Conservation (phyloP, 2,113 vertebrate genomes). For the Alexandromys fortis region DNA sequence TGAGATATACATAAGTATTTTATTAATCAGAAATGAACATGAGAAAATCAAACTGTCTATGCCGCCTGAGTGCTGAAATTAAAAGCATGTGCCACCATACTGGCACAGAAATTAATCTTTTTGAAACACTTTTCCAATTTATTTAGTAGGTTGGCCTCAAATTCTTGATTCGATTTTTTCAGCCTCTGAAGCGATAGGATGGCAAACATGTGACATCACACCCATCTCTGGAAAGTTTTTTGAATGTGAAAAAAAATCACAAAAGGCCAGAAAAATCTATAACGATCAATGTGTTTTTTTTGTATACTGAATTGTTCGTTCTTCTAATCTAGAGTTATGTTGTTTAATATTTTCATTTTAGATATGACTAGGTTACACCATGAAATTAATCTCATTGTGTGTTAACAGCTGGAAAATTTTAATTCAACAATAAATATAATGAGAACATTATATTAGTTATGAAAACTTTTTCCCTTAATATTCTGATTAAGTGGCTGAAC, state of each 20-base stretch:
- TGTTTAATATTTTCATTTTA: not conserved
- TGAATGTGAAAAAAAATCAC: not conserved
- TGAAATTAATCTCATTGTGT: not conserved
- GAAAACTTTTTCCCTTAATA: not conserved
- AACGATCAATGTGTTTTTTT: not conserved
- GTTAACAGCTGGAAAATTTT: not conserved
- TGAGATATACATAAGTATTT: not conserved
- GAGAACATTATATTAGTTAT: not conserved
- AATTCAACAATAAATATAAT: conserved; percentile 14
- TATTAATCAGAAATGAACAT: not conserved
- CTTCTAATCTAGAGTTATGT: not conserved
- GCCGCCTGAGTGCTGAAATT: no score
- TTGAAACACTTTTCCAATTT: not conserved
- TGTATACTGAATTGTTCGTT: not conserved
- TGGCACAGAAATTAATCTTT: not conserved
- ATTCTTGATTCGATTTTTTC: not conserved
- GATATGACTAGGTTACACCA: not conserved
- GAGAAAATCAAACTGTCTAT: not conserved
- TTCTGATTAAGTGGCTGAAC: not conserved
- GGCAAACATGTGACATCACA: not conserved
- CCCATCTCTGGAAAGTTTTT: not conserved
- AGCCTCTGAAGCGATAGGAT: not conserved
- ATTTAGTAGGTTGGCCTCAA: no score
- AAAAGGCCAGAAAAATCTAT: not conserved
- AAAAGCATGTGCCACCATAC: not conserved